Evolutionary conservation across 2,888 invertebrate species (phyloP).

Genomic region (Linnaemya vulpina): DNA sequence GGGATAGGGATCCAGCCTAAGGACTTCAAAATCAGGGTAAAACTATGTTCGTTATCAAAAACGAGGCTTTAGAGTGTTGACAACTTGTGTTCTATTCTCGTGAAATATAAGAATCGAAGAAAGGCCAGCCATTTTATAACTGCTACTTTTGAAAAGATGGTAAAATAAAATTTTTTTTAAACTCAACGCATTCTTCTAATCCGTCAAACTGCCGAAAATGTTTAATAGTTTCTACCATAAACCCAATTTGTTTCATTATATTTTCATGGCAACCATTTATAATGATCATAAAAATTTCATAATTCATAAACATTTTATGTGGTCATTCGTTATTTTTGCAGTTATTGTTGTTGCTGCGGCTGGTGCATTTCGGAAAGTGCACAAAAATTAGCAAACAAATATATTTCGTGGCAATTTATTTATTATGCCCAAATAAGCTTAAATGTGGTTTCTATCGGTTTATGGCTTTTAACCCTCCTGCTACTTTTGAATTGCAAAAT

Average conservation of each 20-base stretch:
- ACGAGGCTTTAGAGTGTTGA: too few species aligned
- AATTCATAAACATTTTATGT: constrained; percentile 43
- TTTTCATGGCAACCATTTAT: constrained; percentile 9
- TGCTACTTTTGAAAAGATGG: too few species aligned
- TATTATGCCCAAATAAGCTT: constrained; percentile 64
- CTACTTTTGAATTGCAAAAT: constrained; percentile 34
- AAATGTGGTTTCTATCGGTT: constrained; percentile 61
- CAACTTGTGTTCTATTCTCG: too few species aligned
- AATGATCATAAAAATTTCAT: constrained; percentile 48
- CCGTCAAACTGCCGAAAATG: background rate
- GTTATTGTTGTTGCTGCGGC: constrained; percentile 10
- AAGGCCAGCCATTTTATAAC: too few species aligned
- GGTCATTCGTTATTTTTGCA: constrained; percentile 4
- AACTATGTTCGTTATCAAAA: too few species aligned
- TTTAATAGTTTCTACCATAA: constrained; percentile 1
- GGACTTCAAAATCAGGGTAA: too few species aligned
- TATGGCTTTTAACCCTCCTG: constrained; percentile 62
- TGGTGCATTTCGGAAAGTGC: constrained; percentile 13
- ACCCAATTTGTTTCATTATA: constrained; percentile 1
- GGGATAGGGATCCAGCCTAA: too few species aligned
- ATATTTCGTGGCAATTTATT: constrained; percentile 63
- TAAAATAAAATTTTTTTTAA: background rate
- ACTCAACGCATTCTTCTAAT: background rate
- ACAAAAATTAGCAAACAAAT: constrained; percentile 51
- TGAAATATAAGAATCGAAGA: too few species aligned